Base-by-base conservation (phyloP, 2,888 invertebrate genomes). In the Mechanitis messenoides region DNA sequence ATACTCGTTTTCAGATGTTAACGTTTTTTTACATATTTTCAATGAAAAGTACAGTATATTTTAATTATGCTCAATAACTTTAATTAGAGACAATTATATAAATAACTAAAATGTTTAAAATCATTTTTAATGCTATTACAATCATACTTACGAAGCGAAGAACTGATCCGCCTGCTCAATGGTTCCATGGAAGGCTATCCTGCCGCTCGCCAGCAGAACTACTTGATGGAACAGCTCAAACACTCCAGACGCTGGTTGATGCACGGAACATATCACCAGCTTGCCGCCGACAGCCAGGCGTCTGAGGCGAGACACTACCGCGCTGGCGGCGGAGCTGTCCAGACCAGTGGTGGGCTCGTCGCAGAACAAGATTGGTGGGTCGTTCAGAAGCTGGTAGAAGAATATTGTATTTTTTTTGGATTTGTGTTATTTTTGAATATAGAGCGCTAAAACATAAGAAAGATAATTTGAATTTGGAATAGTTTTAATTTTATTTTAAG, bases 261-360 rank as follows among this genome's bases (percentile, higher is more conserved):
- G 98, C 55, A 98, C 95, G 0, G 97, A 96, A 74, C 96, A 95
- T 58, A 97, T 91, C 45, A 97, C 94, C 33, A 95, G 92, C 84
- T 95, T 95, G 3, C 95, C 95, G 45, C 92, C 90, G 53, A 84
- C 82, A 9, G 95, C 91, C 45, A 95, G 88, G 69, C 91, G 91
- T 50, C 92, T 90, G 42, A 96, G 84, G 0, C 94, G 93, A 66
- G 93, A 92, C 9, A 97, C 93, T 0, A 98, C 95, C 20, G 93
- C 92, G 67, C 93, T 93, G 0, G 98, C 97, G 77, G 94, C 96
- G 82, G 93, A 97, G 71, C 97, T 96, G 83, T 98, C 98, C 59
- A 98, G 83, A 0, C 98, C 97, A 0, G 97, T 96, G 0, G 97
- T 98, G 0, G 97, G 97, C 78, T 98, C 98, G 76, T 98, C 98